phyloP scores from a whole-genome alignment of 23 tunicate genomes.

The Oikopleura dioica region DNA sequence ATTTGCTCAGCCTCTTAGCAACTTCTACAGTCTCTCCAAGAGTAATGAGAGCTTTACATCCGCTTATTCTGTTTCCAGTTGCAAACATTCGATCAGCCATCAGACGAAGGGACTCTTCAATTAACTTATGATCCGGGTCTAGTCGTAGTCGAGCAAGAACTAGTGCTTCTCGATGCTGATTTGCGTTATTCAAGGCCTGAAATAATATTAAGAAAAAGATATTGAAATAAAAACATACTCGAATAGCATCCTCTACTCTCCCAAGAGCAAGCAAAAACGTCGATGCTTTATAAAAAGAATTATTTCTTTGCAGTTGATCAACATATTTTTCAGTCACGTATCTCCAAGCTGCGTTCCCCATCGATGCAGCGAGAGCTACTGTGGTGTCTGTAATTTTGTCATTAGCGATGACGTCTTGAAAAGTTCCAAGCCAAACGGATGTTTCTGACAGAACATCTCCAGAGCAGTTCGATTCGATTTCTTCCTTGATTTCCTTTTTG shows the following conservation, averaged over 20 bases:
- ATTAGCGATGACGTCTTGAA: not conserved
- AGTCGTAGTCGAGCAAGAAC: not conserved
- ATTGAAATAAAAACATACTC: no score
- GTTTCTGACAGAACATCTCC: no score
- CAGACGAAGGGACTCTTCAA: not conserved
- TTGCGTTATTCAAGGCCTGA: not conserved
- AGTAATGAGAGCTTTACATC: no score
- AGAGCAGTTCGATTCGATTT: no score
- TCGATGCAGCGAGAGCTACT: not conserved
- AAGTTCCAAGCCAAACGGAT: no score
- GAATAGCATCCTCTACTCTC: not conserved
- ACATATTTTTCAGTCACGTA: not conserved
- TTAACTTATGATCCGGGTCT: not conserved
- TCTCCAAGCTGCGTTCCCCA: not conserved
- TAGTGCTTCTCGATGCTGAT: not conserved
- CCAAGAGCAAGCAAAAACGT: not conserved
- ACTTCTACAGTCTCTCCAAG: no score
- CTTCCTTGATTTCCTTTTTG: no score
- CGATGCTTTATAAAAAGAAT: not conserved
- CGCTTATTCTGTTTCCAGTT: no score
- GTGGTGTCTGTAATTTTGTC: not conserved
- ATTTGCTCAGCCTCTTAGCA: no score
- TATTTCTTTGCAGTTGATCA: not conserved
- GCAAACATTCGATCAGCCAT: not conserved
- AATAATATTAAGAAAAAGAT: no score